Conservation (phyloP, 35 echinoderm and acorn worm species). For the Patiria miniata region DNA sequence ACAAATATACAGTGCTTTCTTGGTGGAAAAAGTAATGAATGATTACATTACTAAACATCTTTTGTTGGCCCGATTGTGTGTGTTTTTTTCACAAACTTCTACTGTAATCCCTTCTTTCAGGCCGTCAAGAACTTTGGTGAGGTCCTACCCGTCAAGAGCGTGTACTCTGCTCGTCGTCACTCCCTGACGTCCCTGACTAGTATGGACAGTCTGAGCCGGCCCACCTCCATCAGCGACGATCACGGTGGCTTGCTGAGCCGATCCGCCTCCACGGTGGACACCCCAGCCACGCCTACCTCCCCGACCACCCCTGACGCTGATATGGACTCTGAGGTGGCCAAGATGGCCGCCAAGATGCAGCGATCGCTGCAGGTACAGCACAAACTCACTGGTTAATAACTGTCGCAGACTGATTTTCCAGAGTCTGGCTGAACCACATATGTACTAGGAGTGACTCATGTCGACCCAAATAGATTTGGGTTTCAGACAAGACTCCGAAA, state of each 20-base stretch:
- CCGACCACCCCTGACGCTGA: constrained; percentile 35
- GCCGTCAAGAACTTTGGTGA: constrained; percentile 64
- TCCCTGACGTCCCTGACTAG: constrained; percentile 67
- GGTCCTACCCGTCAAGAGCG: constrained; percentile 53
- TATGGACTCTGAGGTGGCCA: constrained; percentile 48
- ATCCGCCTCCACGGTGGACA: neutral
- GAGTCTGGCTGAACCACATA: no score
- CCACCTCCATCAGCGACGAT: constrained; percentile 55
- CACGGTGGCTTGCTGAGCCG: constrained; percentile 28
- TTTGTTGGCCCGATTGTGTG: no score
- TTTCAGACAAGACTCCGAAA: no score
- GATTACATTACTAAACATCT: no score
- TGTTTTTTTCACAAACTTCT: neutral
- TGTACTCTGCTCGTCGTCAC: constrained; percentile 47
- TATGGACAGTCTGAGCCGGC: constrained; percentile 39
- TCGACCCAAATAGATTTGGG: no score
- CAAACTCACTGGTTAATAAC: no score
- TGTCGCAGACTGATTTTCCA: no score
- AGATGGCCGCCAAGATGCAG: constrained; percentile 70
- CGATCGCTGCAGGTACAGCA: constrained; percentile 45
- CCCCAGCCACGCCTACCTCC: neutral
- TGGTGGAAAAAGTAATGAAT: no score
- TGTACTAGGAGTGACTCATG: no score
- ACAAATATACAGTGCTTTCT: no score
- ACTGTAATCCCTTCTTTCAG: constrained; percentile 3